Percentiles rank a stretch among this genome's conserved stretches.
These are phyloP conservation scores for Micromesistius poutassou DNA, from an alignment of 2,797 vertebrate species.

Conservation along the genomic window DNA sequence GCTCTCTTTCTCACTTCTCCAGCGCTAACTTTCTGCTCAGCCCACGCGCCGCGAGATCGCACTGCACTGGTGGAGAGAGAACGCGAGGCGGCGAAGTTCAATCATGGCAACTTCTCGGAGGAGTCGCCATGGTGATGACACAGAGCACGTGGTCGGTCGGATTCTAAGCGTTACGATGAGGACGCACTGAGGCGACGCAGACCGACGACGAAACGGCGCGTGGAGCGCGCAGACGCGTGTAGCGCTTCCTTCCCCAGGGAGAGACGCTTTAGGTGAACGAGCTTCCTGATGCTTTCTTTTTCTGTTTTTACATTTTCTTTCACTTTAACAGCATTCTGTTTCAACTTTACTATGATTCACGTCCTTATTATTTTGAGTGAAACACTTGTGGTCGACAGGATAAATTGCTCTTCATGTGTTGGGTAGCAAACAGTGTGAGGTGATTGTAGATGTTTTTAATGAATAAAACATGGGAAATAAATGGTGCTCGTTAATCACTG, in stretches of 20 bases:
- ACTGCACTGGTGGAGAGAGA: constrained; percentile 38
- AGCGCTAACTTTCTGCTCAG: constrained; percentile 31
- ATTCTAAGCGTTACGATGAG: no score
- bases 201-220: no score
- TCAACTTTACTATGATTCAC: background rate
- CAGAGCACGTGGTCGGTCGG: constrained; percentile 16
- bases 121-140: constrained; percentile 60
- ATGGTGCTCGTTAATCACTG: background rate
- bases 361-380: background rate
- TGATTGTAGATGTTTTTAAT: background rate
- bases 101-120: constrained; percentile 54
- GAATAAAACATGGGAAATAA: background rate
- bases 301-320: no score
- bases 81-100: constrained; percentile 43
- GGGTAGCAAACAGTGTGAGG: background rate
- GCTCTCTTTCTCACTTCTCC: constrained; percentile 54
- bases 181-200: no score
- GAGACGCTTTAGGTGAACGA: no score
- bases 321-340: background rate
- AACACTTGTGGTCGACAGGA: no score
- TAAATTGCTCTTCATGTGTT: background rate
- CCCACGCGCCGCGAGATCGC: constrained; percentile 53
- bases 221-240: no score
- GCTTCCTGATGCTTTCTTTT: no score
- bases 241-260: no score